Evolutionary conservation across 2,888 invertebrate species (phyloP), one percentile per base, ranked within the genome.

Genomic region (Melanargia galathea): DNA sequence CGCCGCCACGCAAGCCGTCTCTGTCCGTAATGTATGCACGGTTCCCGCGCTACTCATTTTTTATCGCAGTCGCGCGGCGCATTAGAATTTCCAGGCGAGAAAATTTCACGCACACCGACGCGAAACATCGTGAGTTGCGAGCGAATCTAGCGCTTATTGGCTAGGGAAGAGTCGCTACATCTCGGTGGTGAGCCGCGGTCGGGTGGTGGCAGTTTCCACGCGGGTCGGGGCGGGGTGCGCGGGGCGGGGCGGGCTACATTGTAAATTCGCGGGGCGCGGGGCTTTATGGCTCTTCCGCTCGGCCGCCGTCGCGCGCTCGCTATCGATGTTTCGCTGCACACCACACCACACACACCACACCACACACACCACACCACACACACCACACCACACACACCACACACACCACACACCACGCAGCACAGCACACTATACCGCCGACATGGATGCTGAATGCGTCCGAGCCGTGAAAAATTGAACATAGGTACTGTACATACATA

Each of bases 71-170:
- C 90, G 84, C 90, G 87, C 90, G 81, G 80, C 85, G 88, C 89
- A 89, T 91, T 91, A 90, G 83, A 90, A 89, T 91, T 91, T 90
- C 86, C 85, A 89, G 85, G 87, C 90, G 90, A 90, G 90, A 89
- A 90, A 91, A 88, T 87, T 86, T 83, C 83, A 86, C 88, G 79
- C 88, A 84, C 87, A 83, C 84, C 67, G 71, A 62, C 72, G 69
- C 60, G 20, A 43, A 33, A 49, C 52, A 60, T 30, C 59, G 43
- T 60, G 8, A 38, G 8, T 3, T 2, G 18, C 45, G 6, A 11
- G 45, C 45, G 11, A 22, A 46, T 11, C 0, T 22, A 4, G 1
- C 11, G 10, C 45, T 46, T 46, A 22, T 11, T 2, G 0, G 11
- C 5, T 20, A 1, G 1, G 22, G 45, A 11, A 46, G 6, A 46